A percentile compares a stretch with the other conserved stretches of the same genome.
These are phyloP conservation scores for Macroramphosus scolopax DNA, from an alignment of 2,797 vertebrate genomes.

Conservation along the genomic window DNA sequence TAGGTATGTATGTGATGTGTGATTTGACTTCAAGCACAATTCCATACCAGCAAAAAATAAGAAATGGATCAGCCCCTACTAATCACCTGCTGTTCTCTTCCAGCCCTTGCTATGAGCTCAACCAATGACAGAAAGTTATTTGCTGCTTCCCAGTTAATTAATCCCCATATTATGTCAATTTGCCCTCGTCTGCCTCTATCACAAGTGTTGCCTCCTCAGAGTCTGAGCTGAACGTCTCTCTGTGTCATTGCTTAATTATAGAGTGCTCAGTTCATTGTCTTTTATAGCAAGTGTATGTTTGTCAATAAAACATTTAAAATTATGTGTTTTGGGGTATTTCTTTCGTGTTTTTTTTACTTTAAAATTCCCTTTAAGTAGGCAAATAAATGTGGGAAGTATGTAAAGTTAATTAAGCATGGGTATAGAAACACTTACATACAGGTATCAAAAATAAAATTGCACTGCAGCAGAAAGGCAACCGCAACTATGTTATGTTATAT, in stretches of 20 bases:
- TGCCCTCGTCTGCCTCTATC: constrained; percentile 50
- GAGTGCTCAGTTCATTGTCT: constrained; percentile 85
- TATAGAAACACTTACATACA: no score
- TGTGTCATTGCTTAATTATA: constrained; percentile 53
- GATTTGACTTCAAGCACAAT: constrained; percentile 62
- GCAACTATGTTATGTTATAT: no score
- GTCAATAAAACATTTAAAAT: constrained; percentile 93
- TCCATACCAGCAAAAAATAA: constrained; percentile 71
- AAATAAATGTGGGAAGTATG: no score
- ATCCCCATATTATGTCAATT: constrained; percentile 14
- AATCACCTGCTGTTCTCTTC: constrained; percentile 30
- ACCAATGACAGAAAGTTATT: constrained; percentile 59
- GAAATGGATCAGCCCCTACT: constrained; percentile 33
- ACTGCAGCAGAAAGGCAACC: no score
- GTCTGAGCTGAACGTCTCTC: constrained; percentile 40
- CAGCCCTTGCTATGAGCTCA: constrained; percentile 29
- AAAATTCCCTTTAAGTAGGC: no score
- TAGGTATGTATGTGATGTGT: constrained; percentile 41
- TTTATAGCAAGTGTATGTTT: constrained; percentile 99
- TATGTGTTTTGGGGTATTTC: no score
- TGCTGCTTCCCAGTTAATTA: constrained; percentile 56
- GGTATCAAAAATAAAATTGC: no score
- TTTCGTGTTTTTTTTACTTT: no score
- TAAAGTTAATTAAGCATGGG: no score
- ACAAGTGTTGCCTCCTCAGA: constrained; percentile 57